Percentiles rank a stretch among this genome's conserved stretches.
Evolutionary conservation across 2,797 vertebrate genomes (phyloP).

Genomic region (Urosaurus nigricauda): DNA sequence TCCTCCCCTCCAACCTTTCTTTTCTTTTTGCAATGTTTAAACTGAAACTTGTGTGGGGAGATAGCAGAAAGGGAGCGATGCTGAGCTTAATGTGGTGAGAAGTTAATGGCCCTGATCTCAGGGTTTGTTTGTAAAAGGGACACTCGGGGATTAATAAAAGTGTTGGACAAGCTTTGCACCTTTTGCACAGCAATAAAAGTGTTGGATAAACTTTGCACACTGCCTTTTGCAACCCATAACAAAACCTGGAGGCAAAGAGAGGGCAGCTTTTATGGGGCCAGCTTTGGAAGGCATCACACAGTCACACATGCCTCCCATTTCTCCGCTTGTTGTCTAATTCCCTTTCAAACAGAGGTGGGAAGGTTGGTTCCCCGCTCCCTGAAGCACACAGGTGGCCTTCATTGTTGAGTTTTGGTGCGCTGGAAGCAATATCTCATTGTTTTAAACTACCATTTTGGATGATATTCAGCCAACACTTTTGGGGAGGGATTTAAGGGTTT

Average conservation of each 20-base stretch:
- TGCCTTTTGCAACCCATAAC: background rate
- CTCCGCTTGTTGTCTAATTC: background rate
- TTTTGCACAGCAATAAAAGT: background rate
- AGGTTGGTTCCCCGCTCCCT: background rate
- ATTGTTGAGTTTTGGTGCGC: no score
- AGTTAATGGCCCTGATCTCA: background rate
- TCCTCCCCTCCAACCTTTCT: background rate
- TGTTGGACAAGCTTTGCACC: background rate
- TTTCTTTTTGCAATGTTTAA: background rate
- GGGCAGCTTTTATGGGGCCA: no score
- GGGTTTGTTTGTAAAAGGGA: background rate
- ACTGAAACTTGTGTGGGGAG: background rate
- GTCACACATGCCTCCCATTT: background rate
- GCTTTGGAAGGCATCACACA: background rate
- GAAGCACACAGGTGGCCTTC: no score
- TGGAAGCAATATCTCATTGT: no score
- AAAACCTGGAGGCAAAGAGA: background rate
- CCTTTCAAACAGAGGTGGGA: background rate
- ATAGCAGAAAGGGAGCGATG: no score
- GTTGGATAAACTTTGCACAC: background rate
- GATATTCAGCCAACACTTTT: no score
- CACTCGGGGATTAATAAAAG: background rate
- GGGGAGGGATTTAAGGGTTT: no score
- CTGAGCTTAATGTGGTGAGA: background rate
- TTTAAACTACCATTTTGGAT: no score